phyloP scores from a whole-genome alignment of 2,113 vertebrate species.

The Nothoprocta pentlandii region DNA sequence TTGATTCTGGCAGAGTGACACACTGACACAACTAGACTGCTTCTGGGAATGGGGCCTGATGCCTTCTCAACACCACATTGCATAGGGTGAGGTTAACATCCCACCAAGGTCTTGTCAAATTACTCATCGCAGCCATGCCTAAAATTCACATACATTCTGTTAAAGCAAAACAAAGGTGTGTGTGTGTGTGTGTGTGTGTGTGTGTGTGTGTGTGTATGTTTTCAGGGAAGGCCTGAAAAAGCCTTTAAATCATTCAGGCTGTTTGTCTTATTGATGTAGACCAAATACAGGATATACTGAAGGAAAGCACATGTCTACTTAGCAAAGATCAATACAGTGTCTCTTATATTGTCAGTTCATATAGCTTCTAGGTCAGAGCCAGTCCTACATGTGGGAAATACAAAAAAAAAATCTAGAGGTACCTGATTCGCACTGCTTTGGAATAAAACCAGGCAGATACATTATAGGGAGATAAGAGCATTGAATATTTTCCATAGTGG shows the following conservation, averaged over 20 bases:
- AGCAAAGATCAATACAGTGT: background rate
- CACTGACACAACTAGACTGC: background rate
- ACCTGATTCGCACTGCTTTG: background rate
- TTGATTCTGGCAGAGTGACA: background rate
- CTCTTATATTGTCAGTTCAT: background rate
- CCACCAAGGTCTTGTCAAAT: background rate
- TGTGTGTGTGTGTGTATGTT: too few species aligned
- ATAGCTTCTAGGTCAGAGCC: background rate
- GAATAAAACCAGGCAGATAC: background rate
- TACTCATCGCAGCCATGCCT: background rate
- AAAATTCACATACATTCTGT: background rate
- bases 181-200: too few species aligned
- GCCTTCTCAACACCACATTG: fast-evolving
- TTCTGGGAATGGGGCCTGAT: background rate
- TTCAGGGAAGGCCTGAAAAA: background rate
- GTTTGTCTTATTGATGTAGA: background rate
- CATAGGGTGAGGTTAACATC: background rate
- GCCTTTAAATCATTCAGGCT: background rate
- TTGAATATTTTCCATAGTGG: background rate
- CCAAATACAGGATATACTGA: background rate
- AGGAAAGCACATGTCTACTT: background rate
- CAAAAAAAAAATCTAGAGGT: background rate
- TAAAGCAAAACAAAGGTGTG: background rate
- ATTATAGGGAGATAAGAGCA: background rate
- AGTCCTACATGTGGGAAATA: background rate